Conservation (phyloP, 37 sponge, comb jelly and placozoan genomes). For the Petrosia ficiformis region DNA sequence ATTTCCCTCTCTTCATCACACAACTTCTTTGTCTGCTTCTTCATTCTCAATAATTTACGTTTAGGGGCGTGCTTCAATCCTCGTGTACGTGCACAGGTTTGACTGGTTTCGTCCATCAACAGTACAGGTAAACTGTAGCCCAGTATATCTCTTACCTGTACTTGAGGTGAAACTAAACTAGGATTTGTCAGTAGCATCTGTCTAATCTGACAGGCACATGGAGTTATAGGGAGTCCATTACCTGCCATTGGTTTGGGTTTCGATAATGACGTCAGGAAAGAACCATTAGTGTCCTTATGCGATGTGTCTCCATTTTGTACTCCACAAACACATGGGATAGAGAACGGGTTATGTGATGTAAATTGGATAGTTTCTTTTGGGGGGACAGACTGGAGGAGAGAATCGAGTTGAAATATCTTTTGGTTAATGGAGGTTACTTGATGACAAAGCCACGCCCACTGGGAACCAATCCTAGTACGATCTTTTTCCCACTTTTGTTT, state of each 20-base stretch:
- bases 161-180: neutral
- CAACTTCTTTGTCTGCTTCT: neutral
- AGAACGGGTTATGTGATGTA: neutral
- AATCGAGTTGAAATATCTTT: conserved; percentile 32
- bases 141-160: neutral
- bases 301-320: neutral
- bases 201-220: neutral
- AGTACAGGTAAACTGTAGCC: neutral
- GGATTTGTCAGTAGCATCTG: neutral
- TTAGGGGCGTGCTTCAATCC: neutral
- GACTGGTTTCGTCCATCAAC: neutral
- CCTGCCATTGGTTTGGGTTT: neutral
- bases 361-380: conserved; percentile 14
- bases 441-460: conserved; percentile 51
- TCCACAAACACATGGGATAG: conserved; percentile 5
- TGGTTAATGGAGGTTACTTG: conserved; percentile 28
- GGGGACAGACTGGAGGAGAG: conserved; percentile 5
- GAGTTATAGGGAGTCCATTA: neutral
- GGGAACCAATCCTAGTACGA: conserved; percentile 12
- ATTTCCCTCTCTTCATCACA: too few relatives aligned
- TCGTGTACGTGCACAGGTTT: neutral
- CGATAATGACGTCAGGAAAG: neutral
- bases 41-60: conserved; percentile 16
- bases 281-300: neutral
- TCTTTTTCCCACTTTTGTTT: conserved; percentile 18